Evolutionary conservation across 2,113 vertebrate species (phyloP).

Genomic region (Plestiodon gilberti): DNA sequence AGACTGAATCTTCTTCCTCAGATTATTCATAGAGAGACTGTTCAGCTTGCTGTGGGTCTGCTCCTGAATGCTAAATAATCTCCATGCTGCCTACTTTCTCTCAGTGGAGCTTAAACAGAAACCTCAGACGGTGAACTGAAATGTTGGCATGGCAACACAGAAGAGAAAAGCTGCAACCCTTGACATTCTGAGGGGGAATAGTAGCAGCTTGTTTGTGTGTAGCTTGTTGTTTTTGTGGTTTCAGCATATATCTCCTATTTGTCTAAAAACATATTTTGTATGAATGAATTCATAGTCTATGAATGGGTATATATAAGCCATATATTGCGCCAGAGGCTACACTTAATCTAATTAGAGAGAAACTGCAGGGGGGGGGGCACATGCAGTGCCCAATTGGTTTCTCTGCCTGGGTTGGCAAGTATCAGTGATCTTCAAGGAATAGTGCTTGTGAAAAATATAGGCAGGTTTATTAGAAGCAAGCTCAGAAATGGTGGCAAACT

Average conservation of each 20-base stretch:
- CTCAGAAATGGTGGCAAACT: background rate
- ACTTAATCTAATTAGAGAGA: accelerated
- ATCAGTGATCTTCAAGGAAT: accelerated
- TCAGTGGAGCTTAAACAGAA: conserved; percentile 50
- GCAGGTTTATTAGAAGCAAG: accelerated
- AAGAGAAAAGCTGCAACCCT: conserved; percentile 33
- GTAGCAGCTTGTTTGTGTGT: background rate
- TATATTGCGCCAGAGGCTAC: accelerated
- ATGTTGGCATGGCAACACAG: conserved; percentile 66
- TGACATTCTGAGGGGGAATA: conserved; percentile 14
- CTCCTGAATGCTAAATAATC: conserved; percentile 69
- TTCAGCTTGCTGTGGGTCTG: conserved; percentile 13
- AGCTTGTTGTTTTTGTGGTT: background rate
- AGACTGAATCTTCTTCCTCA: conserved; percentile 47
- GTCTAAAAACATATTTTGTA: background rate
- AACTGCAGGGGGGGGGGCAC: accelerated
- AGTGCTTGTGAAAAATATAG: accelerated
- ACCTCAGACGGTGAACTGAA: conserved; percentile 17
- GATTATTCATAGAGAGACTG: conserved; percentile 41
- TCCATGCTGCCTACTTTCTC: conserved; percentile 54
- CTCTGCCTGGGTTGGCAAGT: background rate
- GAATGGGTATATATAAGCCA: background rate
- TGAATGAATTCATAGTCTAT: background rate
- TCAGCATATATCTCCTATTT: background rate
- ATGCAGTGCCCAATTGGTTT: background rate